Base-by-base conservation (phyloP, 1,140 invertebrate genomes). In the Pemphigus obesinymphae region DNA sequence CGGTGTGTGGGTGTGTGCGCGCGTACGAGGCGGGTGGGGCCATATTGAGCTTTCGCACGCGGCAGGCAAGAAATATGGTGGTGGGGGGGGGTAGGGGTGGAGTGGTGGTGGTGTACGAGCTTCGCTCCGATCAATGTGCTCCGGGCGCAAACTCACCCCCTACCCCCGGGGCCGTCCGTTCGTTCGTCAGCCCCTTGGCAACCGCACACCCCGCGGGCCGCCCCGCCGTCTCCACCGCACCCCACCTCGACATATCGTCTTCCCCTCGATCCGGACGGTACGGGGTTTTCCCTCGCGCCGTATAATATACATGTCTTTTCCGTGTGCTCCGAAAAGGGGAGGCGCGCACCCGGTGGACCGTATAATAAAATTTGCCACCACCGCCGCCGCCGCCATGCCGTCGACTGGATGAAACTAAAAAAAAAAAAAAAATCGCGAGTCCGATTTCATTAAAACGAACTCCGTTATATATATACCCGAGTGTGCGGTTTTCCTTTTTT, bases 81-180 rank as follows among this genome's bases (percentile, higher is more conserved):
- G n/a, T n/a, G n/a, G n/a, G n/a, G n/a, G n/a, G n/a, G n/a, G n/a
- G n/a, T n/a, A n/a, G n/a, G n/a, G n/a, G n/a, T n/a, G n/a, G n/a
- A n/a, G n/a, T n/a, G n/a, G n/a, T n/a, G n/a, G n/a, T n/a, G n/a
- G n/a, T n/a, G 34, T 26, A 15, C 50, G 53, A 78, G 34, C 34
- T 78, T 78, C 48, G 50, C 75, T 34, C 75, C 75, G 75, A 78
- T 78, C 75, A 78, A 78, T 78, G 75, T 31, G 75, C 75, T 78
- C 75, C 75, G n/a, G 75, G 75, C 75, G 50, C 75, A 58, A 78
- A 61, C 34, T 61, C 75, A 11, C 50, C 53, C 48, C 23, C 53
- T 29, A 13, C 40, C 31, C 68, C 37, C 37, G 37, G n/a, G 34
- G 20, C 68, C 68, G 40, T 29, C 40, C 68, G 40, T 43, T 37